These are phyloP conservation scores for Basileuterus tristriatus DNA, from an alignment of 2,797 vertebrate species.

Conservation along the genomic window DNA sequence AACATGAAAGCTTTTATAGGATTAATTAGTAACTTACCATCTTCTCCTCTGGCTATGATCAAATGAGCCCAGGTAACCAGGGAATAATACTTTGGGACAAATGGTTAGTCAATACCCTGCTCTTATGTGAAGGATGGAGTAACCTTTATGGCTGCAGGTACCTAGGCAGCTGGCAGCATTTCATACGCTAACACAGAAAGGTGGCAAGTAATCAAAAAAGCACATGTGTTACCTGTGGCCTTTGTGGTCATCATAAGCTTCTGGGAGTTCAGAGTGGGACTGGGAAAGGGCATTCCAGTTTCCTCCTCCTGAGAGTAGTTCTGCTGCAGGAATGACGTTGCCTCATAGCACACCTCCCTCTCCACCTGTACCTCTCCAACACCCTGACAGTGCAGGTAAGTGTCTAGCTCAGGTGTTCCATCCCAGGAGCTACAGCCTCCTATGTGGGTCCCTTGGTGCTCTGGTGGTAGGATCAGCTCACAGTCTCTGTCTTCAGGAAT, in stretches of 20 bases:
- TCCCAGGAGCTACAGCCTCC: slow-evolving; percentile 68
- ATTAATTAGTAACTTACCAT: not conserved
- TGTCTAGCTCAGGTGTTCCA: slow-evolving; percentile 45
- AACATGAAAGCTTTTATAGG: not conserved
- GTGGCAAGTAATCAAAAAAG: not conserved
- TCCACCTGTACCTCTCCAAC: slow-evolving; percentile 69
- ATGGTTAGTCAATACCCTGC: not conserved
- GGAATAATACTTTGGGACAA: rapidly evolving
- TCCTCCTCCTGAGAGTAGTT: slow-evolving; percentile 76
- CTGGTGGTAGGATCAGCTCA: slow-evolving; percentile 74
- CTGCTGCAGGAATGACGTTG: slow-evolving; percentile 75
- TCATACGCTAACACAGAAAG: not conserved
- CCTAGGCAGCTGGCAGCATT: not conserved
- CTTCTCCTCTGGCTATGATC: not conserved
- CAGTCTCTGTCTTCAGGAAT: slow-evolving; percentile 94
- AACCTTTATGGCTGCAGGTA: not conserved
- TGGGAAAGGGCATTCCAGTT: slow-evolving; percentile 76
- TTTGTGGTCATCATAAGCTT: slow-evolving; percentile 60
- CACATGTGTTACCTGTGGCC: slow-evolving; percentile 69
- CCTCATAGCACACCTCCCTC: slow-evolving; percentile 75
- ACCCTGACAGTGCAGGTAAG: slow-evolving; percentile 65
- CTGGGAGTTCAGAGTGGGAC: slow-evolving; percentile 68
- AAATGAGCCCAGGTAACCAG: not conserved
- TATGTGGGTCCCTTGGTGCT: slow-evolving; percentile 55
- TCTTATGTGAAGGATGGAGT: not conserved